Percentiles rank a stretch among this genome's conserved stretches.
phyloP scores from a whole-genome alignment of 2,113 vertebrate genomes.

The Triplophysa dalaica region DNA sequence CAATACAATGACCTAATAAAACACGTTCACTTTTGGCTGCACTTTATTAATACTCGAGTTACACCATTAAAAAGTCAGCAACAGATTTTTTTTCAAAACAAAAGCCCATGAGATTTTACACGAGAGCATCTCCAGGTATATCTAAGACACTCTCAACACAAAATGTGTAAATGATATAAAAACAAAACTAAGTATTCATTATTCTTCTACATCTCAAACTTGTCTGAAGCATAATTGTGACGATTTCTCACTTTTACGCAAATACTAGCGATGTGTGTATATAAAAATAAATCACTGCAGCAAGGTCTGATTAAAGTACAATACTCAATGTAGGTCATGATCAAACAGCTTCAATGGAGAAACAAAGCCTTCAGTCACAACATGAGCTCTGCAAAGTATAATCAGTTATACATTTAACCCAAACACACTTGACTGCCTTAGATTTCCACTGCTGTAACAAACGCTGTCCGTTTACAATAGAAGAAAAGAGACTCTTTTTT shows the following conservation, averaged over 20 bases:
- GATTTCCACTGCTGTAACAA: background rate
- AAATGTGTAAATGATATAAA: too few relatives aligned
- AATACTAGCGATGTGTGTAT: background rate
- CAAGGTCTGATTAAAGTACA: background rate
- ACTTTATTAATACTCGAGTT: slow-evolving; percentile 24
- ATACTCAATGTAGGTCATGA: background rate
- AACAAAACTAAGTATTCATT: background rate
- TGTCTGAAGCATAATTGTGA: background rate
- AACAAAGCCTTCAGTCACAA: background rate
- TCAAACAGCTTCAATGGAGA: background rate
- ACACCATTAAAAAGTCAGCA: slow-evolving; percentile 5
- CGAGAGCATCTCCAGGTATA: slow-evolving; percentile 6
- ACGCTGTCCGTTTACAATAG: background rate
- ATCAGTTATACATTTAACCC: background rate
- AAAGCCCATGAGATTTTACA: background rate
- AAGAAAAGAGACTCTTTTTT: background rate
- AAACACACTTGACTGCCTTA: background rate
- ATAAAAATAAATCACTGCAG: background rate
- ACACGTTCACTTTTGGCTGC: background rate
- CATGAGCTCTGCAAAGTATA: background rate
- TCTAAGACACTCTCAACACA: slow-evolving; percentile 5
- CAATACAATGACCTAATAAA: background rate
- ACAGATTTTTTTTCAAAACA: background rate
- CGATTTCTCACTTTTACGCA: background rate
- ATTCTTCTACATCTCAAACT: background rate